Conservation (phyloP, 2,113 vertebrate species). For the Hippocampus guttulatus region DNA sequence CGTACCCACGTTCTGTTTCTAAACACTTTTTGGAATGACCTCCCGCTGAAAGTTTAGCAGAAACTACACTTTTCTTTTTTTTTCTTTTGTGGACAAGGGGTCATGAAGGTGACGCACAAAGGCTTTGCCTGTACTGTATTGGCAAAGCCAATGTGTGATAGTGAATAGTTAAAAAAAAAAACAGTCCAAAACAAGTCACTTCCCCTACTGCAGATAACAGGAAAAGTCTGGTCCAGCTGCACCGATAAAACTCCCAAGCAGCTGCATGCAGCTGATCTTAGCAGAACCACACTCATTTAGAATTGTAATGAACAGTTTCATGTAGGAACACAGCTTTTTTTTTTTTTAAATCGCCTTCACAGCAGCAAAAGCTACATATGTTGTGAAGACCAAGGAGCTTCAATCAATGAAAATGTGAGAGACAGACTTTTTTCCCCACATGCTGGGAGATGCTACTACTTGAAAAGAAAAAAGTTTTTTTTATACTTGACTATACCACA, state of each 20-base stretch:
- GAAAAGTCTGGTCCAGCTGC: conserved; percentile 45
- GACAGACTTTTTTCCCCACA: too few relatives aligned
- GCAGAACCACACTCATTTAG: not conserved
- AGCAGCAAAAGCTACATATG: not conserved
- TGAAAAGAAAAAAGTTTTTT: not conserved
- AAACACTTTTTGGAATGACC: too few relatives aligned
- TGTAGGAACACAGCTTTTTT: not conserved
- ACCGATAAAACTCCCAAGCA: conserved; percentile 7
- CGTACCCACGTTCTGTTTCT: too few relatives aligned
- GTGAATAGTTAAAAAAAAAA: conserved; percentile 35
- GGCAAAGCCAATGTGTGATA: conserved; percentile 18
- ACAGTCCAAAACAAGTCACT: conserved; percentile 30
- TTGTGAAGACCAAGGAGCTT: conserved; percentile 4
- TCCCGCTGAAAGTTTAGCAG: too few relatives aligned
- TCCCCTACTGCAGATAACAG: conserved; percentile 59
- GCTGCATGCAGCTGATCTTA: not conserved
- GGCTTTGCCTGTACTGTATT: conserved; percentile 45
- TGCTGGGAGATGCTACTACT: not conserved
- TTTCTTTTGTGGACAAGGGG: not conserved
- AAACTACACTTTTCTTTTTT: not conserved
- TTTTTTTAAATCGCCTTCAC: not conserved
- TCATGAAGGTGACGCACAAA: conserved; percentile 16
- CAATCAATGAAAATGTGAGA: not conserved
- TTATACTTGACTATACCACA: too few relatives aligned
- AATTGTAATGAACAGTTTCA: not conserved